Percentiles rank a stretch among this genome's conserved stretches.
Evolutionary conservation across 2,888 invertebrate species (phyloP).

Genomic region (Cerastis leucographa): DNA sequence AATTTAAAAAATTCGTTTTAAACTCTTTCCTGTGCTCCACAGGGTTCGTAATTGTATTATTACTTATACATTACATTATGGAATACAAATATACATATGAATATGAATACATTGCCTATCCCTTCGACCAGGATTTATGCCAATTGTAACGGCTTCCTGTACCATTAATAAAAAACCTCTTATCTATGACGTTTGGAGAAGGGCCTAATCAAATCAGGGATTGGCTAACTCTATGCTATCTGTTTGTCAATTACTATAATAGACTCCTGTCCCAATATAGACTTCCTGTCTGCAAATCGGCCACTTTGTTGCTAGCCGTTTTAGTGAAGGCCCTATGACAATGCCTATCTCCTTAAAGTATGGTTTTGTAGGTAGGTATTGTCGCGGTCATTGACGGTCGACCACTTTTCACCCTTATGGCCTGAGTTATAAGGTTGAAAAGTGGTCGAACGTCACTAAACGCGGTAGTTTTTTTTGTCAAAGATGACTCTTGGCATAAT

Average conservation of each 20-base stretch:
- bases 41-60: no score
- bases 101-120: no score
- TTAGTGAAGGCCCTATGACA: slow-evolving; percentile 15
- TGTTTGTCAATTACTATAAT: slow-evolving; percentile 67
- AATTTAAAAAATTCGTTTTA: no score
- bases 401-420: no score
- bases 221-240: slow-evolving; percentile 60
- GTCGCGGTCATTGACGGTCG: no score
- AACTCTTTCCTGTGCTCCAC: no score
- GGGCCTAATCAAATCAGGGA: slow-evolving; percentile 61
- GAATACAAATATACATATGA: no score
- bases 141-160: not conserved
- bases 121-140: not conserved
- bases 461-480: no score
- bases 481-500: not conserved
- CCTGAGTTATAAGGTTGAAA: no score
- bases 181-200: slow-evolving; percentile 27
- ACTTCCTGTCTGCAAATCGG: slow-evolving; percentile 62
- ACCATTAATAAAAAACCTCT: not conserved
- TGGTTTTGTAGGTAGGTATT: not conserved
- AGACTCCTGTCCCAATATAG: slow-evolving; percentile 62
- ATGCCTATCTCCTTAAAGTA: not conserved
- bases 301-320: slow-evolving; percentile 30
- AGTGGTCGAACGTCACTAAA: no score
- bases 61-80: no score